Conservation (phyloP, 2,797 vertebrate species). For the Anguilla marmorata region DNA sequence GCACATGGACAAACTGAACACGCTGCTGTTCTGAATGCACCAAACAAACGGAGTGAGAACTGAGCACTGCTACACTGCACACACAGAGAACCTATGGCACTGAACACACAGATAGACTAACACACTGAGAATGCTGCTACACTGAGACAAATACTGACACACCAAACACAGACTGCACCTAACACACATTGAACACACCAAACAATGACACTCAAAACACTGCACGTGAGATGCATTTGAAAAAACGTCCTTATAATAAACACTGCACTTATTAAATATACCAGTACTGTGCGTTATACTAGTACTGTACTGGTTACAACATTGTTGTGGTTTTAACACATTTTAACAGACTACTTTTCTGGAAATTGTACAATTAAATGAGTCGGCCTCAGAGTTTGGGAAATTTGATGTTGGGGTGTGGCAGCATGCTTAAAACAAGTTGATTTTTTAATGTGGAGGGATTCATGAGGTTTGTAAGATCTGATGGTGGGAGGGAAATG, state of each 20-base stretch:
- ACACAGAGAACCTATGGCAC: background rate
- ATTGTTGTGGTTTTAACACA: too few species aligned
- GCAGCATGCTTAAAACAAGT: background rate
- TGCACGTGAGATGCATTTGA: too few species aligned
- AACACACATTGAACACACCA: background rate
- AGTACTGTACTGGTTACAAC: too few species aligned
- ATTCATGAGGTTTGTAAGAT: background rate
- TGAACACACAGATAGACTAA: constrained; percentile 7
- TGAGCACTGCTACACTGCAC: background rate
- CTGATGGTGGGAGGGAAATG: background rate
- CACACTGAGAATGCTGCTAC: constrained; percentile 13
- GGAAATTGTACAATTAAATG: background rate
- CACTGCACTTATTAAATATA: too few species aligned
- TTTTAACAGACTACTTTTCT: background rate
- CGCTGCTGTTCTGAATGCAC: background rate
- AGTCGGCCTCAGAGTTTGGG: background rate
- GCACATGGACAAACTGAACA: constrained; percentile 14
- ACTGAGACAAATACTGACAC: background rate
- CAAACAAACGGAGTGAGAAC: background rate
- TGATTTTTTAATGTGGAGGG: background rate
- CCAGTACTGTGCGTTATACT: too few species aligned
- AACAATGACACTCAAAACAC: too few species aligned
- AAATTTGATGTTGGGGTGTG: background rate
- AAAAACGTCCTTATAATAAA: too few species aligned
- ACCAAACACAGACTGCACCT: constrained; percentile 13